Conservation (phyloP, 1,140 invertebrate genomes). For the Potamilus streckersoni region DNA sequence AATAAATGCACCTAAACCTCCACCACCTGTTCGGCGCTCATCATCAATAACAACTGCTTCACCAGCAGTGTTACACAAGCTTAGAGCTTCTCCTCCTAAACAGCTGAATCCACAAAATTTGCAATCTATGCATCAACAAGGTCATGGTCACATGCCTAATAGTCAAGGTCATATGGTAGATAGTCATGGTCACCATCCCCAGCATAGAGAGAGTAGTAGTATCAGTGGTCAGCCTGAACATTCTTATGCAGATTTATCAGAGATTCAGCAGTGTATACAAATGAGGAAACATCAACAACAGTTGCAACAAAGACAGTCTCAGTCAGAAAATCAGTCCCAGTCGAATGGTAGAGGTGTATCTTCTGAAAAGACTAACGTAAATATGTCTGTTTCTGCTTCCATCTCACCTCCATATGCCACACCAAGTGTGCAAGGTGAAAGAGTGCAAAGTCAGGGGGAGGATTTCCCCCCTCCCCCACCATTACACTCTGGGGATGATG, state of each 20-base stretch:
- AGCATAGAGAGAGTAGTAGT: constrained; percentile 28
- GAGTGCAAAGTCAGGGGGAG: neutral
- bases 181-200: neutral
- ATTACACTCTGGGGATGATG: neutral
- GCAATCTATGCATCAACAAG: neutral
- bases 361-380: too few relatives aligned
- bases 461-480: too few relatives aligned
- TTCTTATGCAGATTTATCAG: constrained; percentile 25
- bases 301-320: neutral
- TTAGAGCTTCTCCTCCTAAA: constrained; percentile 20
- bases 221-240: constrained; percentile 17
- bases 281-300: constrained; percentile 16
- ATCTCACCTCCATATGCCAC: constrained; percentile 29
- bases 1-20: constrained; percentile 78
- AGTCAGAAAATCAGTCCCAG: too few relatives aligned
- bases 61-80: constrained; percentile 23
- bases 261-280: constrained; percentile 29
- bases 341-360: too few relatives aligned
- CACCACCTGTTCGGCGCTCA: constrained; percentile 86
- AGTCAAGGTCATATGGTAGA: neutral
- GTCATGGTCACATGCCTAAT: neutral
- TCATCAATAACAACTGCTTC: constrained; percentile 80
- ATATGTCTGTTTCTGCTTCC: constrained; percentile 15
- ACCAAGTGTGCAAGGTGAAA: constrained; percentile 15
- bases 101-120: constrained; percentile 13